Evolutionary conservation across 2,888 invertebrate species (phyloP), one percentile per base, ranked within the genome.

Genomic region (Amphipyra tragopoginis): DNA sequence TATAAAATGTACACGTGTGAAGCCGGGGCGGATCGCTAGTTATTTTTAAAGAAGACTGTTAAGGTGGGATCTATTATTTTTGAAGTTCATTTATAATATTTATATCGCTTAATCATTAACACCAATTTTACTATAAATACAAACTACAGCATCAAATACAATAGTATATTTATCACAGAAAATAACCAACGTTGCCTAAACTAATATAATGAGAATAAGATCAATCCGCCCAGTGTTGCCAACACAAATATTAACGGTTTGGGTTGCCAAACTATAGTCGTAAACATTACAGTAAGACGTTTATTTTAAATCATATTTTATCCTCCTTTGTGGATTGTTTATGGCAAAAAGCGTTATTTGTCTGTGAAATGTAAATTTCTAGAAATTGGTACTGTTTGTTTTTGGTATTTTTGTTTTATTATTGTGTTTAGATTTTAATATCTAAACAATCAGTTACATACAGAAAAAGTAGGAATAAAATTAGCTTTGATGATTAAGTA

Each of bases 231-330:
- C 14, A 53, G 34, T 49, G 55, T 43, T 63, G 78, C 78, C 78
- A 79, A 79, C 45, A 54, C 58, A 70, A 79, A 79, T 77, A 79
- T 21, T 42, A 56, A 50, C 13, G 33, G 29, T 47, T n/a, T 14
- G 14, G 15, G 8, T 62, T 77, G 79, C 80, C 78, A 78, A 79
- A 60, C 48, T 64, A 64, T 47, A 43, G 45, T 53, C 67, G 50
- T 78, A 72, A 70, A 76, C 60, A 64, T 68, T 54, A 55, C 33
- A n/a, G 36, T 53, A 43, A 68, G 64, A 69, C 34, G 71, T 79
- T 73, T 70, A 73, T 79, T 76, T 74, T 43, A 66, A 71, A 66
- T 74, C 68, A 71, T 74, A 78, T 71, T 77, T 74, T 71, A 79
- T 65, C 48, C 50, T 60, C 62, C 63, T 63, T 68, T 69, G 74